phyloP scores from a whole-genome alignment of 2,888 invertebrate genomes.

The Hedychridium roseum region DNA sequence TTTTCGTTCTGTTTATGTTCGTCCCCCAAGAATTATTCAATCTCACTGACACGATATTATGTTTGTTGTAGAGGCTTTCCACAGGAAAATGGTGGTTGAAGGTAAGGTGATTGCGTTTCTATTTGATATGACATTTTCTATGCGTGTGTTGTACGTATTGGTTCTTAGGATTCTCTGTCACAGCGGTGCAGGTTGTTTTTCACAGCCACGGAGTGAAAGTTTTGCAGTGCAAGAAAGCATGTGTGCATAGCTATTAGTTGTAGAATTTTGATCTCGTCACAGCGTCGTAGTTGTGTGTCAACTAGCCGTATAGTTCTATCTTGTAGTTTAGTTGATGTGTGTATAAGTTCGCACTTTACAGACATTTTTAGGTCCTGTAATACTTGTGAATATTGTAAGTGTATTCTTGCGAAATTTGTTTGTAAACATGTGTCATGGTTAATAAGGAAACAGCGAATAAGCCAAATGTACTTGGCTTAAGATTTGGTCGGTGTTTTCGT shows the following conservation, averaged over 20 bases:
- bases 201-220: conserved; percentile 32
- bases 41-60: conserved; percentile 32
- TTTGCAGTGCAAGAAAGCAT: conserved; percentile 27
- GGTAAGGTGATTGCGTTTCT: conserved; percentile 65
- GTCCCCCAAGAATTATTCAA: conserved; percentile 3
- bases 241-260: conserved; percentile 26
- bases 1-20: conserved; percentile 3
- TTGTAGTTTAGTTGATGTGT: conserved; percentile 4
- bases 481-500: neutral
- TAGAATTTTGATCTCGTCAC: conserved; percentile 7
- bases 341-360: conserved; percentile 4
- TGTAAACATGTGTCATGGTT: neutral
- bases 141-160: conserved; percentile 33
- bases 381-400: neutral
- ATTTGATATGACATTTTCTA: conserved; percentile 14
- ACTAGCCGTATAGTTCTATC: neutral
- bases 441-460: neutral
- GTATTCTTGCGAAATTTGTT: neutral
- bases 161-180: conserved; percentile 49
- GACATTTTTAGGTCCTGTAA: neutral
- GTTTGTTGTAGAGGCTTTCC: conserved; percentile 69
- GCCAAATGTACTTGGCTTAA: neutral
- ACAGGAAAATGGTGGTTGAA: conserved; percentile 71
- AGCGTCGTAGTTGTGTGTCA: neutral
- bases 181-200: no score